Evolutionary conservation across 2,888 invertebrate genomes (phyloP), one percentile per base, ranked within the genome.

Genomic region (Euphydryas editha): DNA sequence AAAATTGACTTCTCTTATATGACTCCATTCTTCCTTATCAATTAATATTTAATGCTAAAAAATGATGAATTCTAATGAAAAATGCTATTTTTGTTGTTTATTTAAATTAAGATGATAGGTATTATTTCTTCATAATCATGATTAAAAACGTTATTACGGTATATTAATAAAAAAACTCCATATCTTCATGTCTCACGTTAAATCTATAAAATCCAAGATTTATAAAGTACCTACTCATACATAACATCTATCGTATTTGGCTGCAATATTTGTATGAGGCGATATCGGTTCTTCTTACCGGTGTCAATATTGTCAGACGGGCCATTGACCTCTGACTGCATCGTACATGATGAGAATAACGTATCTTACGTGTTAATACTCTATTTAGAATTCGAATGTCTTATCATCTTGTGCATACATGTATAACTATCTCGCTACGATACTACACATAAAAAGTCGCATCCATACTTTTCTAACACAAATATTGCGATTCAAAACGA

Each of bases 231-330:
- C n/a, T n/a, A n/a, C 64, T 59, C 73, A 70, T 73, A 64, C 75
- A 73, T 73, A 76, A 72, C 78, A 77, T 80, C 78, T 83, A 84
- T 82, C 81, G 74, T 85, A 81, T 89, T 88, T 86, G 86, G 84
- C 76, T 81, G 83, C 81, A 81, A 79, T 90, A 81, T 90, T 90
- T 90, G 88, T 84, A 76, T 77, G 81, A 75, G 75, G 74, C 80
- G 87, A 87, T 90, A 90, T 88, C 88, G 80, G 75, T 76, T 87
- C 84, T 80, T 83, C 83, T 83, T 79, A 80, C 73, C 71, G 72
- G 78, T 77, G 87, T 88, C 85, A 88, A 87, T 90, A 88, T 88
- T 87, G 85, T 85, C 79, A 79, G 84, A 86, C 75, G 74, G 87
- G 80, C 76, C 87, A 76, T 73, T 84, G 87, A 88, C 84, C 88